A percentile compares a stretch with the other conserved stretches of the same genome.
phyloP scores from a whole-genome alignment of 2,888 invertebrate species.

The Phoronis australis region DNA sequence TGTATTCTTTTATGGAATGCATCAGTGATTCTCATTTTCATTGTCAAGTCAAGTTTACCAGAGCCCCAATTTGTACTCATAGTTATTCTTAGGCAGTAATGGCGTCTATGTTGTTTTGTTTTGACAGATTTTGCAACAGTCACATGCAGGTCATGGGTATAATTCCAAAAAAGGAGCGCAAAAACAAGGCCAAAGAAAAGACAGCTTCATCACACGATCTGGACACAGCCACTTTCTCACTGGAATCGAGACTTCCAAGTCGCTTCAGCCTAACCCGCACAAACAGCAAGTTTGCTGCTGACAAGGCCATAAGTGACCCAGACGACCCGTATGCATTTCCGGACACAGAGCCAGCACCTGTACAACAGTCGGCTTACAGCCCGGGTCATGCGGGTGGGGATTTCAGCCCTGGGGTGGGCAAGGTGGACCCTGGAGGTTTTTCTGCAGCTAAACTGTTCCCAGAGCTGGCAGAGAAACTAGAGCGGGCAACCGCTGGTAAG shows the following conservation, averaged over 20 bases:
- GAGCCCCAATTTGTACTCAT: too few species aligned
- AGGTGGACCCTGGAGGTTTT: not conserved
- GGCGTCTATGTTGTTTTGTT: slow-evolving; percentile 1
- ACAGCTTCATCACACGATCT: slow-evolving; percentile 7
- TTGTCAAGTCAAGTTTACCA: too few species aligned
- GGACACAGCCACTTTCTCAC: slow-evolving; percentile 19
- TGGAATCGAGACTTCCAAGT: slow-evolving; percentile 32
- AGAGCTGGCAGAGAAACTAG: slow-evolving; percentile 46
- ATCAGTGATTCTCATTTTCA: too few species aligned
- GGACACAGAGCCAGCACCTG: slow-evolving; percentile 20
- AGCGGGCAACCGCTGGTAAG: slow-evolving; percentile 27
- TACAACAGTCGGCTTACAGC: not conserved
- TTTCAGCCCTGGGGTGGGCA: not conserved
- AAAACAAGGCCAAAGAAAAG: slow-evolving; percentile 24
- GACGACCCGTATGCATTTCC: slow-evolving; percentile 44
- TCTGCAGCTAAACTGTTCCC: slow-evolving; percentile 46
- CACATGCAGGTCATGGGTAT: slow-evolving; percentile 54
- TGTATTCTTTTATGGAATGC: too few species aligned
- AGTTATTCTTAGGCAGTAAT: too few species aligned
- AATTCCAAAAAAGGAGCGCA: slow-evolving; percentile 38
- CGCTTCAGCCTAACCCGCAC: slow-evolving; percentile 19
- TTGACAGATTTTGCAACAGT: slow-evolving; percentile 54
- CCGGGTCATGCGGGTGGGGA: not conserved
- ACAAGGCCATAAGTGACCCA: slow-evolving; percentile 25
- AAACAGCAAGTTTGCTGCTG: slow-evolving; percentile 5